A percentile compares a stretch with the other conserved stretches of the same genome.
Evolutionary conservation across 2,888 invertebrate species (phyloP).

Genomic region (Idaea dimidiata): DNA sequence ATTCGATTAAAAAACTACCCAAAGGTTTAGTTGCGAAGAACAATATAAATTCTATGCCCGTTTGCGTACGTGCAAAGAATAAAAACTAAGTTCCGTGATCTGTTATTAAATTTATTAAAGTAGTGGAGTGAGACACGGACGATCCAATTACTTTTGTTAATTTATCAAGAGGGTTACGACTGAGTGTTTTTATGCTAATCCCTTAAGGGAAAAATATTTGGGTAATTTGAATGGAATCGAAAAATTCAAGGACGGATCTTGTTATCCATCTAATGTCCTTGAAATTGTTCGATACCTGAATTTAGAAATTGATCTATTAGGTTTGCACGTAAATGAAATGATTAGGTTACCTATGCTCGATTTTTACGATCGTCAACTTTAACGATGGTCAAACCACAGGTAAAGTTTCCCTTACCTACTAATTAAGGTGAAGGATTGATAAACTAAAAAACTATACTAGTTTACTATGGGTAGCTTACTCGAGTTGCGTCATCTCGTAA

Average conservation of each 20-base stretch:
- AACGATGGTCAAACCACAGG: no score
- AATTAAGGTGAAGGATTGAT: no score
- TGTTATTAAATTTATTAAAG: constrained; percentile 4
- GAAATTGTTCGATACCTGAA: no score
- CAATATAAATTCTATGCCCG: background rate
- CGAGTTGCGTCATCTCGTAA: no score
- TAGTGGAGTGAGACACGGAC: background rate
- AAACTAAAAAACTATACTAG: no score
- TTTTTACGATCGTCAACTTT: no score
- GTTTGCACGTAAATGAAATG: no score
- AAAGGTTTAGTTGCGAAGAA: background rate
- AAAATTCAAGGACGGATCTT: background rate
- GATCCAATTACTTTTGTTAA: constrained; percentile 1
- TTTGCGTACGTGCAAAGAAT: background rate
- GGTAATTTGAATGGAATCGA: background rate
- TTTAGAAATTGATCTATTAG: no score
- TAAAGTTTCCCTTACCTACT: no score
- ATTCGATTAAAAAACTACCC: background rate
- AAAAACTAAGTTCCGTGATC: background rate
- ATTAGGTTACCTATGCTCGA: no score
- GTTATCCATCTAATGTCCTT: background rate
- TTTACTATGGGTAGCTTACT: no score
- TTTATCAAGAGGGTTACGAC: background rate
- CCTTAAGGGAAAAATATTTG: background rate
- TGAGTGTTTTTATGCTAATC: background rate